These are phyloP conservation scores for Heliothis peltigera DNA, from an alignment of 2,888 invertebrate genomes.

Conservation along the genomic window DNA sequence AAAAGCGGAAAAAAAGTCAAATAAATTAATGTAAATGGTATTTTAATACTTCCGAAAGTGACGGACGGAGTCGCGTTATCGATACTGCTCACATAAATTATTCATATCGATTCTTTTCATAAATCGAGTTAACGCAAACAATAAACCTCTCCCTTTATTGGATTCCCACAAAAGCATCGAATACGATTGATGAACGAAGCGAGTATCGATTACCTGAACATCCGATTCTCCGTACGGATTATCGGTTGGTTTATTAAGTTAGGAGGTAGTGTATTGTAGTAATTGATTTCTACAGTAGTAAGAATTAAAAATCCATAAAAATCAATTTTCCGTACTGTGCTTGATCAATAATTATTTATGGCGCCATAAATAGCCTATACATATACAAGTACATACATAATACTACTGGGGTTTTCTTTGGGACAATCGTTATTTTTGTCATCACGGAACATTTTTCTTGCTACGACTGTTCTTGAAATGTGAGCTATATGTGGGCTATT, in stretches of 20 bases:
- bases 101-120: slow-evolving; percentile 64
- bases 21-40: slow-evolving; percentile 48
- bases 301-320: too few species aligned
- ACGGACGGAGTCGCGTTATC: slow-evolving; percentile 34
- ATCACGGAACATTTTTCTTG: too few species aligned
- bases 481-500: too few species aligned
- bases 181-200: slow-evolving; percentile 49
- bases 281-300: slow-evolving; percentile 32
- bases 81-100: slow-evolving; percentile 57
- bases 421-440: too few species aligned
- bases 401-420: too few species aligned
- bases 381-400: too few species aligned
- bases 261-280: slow-evolving; percentile 18
- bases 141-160: slow-evolving; percentile 57
- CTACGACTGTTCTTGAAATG: too few species aligned
- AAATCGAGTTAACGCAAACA: slow-evolving; percentile 64
- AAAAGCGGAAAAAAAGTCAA: slow-evolving; percentile 11
- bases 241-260: slow-evolving; percentile 33
- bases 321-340: too few species aligned
- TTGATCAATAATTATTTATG: too few species aligned
- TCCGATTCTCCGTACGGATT: slow-evolving; percentile 49
- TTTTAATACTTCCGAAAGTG: slow-evolving; percentile 50
- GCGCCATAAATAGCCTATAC: too few species aligned
- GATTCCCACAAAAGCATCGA: slow-evolving; percentile 48
- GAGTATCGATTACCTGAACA: slow-evolving; percentile 49